Percentiles rank a stretch among this genome's conserved stretches.
Conservation (phyloP, 2,113 vertebrate species). For the Nothobranchius furzeri region DNA sequence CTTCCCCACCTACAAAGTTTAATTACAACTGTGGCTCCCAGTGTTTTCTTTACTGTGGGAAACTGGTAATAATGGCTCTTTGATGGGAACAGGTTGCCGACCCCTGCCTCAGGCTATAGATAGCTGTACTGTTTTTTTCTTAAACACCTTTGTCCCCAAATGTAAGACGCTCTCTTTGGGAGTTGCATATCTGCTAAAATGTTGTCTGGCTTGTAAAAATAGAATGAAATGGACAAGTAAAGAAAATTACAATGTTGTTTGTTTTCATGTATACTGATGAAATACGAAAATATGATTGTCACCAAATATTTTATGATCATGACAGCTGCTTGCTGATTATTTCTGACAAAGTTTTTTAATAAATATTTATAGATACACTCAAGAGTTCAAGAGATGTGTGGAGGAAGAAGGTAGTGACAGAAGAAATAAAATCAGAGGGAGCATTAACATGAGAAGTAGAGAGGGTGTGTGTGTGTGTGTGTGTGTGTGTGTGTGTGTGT, state of each 20-base stretch:
- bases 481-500: too few species aligned
- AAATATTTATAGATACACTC: conserved; percentile 23
- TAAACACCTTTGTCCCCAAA: neutral
- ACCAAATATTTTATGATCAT: neutral
- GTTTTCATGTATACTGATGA: neutral
- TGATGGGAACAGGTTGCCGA: too few species aligned
- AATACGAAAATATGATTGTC: neutral
- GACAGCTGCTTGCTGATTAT: neutral
- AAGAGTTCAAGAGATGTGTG: conserved; percentile 5
- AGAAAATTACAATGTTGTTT: too few species aligned
- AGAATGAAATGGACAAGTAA: neutral
- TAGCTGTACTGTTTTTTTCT: neutral
- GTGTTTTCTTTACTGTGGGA: too few species aligned
- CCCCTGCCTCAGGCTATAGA: too few species aligned
- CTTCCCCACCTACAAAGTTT: too few species aligned
- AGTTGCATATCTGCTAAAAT: neutral
- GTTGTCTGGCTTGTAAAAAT: neutral
- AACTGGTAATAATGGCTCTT: too few species aligned
- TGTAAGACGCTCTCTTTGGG: neutral
- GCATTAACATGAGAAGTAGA: conserved; percentile 11
- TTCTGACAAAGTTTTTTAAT: conserved; percentile 37
- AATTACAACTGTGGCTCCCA: too few species aligned
- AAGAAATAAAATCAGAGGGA: conserved; percentile 16
- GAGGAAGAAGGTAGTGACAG: conserved; percentile 2
- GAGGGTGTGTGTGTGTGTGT: too few species aligned